Base-by-base conservation (phyloP, 2,797 vertebrate genomes). In the Lithobates sylvaticus region DNA sequence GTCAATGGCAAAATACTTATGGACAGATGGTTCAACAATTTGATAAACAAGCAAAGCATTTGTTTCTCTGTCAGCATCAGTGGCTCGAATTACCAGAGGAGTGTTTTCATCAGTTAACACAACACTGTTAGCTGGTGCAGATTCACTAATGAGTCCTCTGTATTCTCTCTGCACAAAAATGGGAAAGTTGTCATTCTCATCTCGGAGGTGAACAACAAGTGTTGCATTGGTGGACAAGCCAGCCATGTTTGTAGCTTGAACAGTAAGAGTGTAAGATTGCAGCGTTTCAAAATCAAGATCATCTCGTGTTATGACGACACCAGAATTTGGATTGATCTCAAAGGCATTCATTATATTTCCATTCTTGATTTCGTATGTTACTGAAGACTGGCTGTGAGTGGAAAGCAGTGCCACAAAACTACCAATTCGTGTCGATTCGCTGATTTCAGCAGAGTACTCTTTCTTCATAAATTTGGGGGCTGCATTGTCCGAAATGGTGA, bases 201-300 rank as follows among this genome's bases (percentile, higher is more conserved):
- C 98, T 86, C 91, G 97, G 1, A 99, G 90, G 78, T 98, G 98
- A 80, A 99, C 92, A 0, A 94, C 9, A 73, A 99, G 92, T 0
- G 97, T 97, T 8, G 95, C 71, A 10, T 99, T 99, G 77, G 95
- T 94, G 34, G 96, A 93, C 82, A 97, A 91, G 34, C 98, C 97
- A 0, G 97, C 98, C 98, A 99, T 99, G 91, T 99, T 99, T 47
- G 96, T 98, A 80, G 95, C 98, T 93, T 99, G 98, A 78, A 99
- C 90, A 54, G 90, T 95, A 32, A 99, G 91, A 58, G 88, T 93
- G 88, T 99, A 99, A 36, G 94, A 82, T 44, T 97, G 89, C 65
- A 92, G 87, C 1, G 92, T 94, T 93, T 99, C 98, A 89, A 96
- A 99, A 92, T 99, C 98, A 90, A 99, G 92, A 54, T 88, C 76